Evolutionary conservation across 1,140 invertebrate species (phyloP), one percentile per base, ranked within the genome.

Genomic region (Drosophila tani): DNA sequence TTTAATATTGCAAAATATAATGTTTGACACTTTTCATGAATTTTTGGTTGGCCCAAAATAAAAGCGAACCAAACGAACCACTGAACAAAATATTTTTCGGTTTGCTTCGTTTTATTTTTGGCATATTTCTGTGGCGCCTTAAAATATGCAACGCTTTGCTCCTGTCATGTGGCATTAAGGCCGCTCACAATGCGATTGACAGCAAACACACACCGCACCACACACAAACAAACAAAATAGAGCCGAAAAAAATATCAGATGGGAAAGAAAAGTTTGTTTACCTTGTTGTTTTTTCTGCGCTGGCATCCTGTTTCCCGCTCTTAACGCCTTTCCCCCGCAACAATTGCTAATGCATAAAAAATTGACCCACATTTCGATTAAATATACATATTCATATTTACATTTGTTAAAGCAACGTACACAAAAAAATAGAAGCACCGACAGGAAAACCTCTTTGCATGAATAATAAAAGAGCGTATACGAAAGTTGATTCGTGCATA

Each of bases 121-220:
- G 15, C 38, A 49, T 35, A 29, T 73, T 73, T 51, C 21, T 40
- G 49, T 53, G 47, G 60, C 68, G 80, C 76, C 80, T 75, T 90
- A 73, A 88, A 90, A 88, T 88, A 88, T 88, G 83, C 83, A 87
- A 83, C 84, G 70, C 51, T 88, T 81, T 90, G 69, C 71, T 38
- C 35, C 65, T 80, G 64, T 87, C 73, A 82, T 79, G 69, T 84
- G 81, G 84, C 81, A 90, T 88, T 88, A 88, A 73, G 81, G 59
- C 17, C 66, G 74, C 66, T 81, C 75, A 64, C 84, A 88, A 73
- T 81, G 70, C 84, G 78, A 88, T 88, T 88, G 84, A 88, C 84
- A 75, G 67, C 46, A 38, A 68, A 68, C 73, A 76, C 50, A 58
- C 51, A 14, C 12, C 17, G 11, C 29, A 43, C 15, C 41, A 17